Conservation (phyloP, 1,140 invertebrate species). For the Berghia stephanieae region DNA sequence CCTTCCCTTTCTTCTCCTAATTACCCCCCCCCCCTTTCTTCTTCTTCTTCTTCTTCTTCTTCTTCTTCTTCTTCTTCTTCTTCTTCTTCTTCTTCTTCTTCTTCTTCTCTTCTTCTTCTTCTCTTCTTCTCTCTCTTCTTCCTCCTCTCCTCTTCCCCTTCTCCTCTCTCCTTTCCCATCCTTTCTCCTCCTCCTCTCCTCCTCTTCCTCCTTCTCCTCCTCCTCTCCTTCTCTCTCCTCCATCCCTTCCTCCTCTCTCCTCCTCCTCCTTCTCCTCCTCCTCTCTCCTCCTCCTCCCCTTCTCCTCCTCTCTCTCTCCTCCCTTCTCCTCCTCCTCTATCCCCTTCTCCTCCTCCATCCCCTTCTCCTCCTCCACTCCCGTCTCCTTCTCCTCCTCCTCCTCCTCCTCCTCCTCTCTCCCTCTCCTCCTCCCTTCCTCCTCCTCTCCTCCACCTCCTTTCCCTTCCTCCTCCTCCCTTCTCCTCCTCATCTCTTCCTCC, state of each 20-base stretch:
- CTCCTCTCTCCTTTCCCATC: neutral
- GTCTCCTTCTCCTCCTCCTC: too few relatives aligned
- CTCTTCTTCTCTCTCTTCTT: too few relatives aligned
- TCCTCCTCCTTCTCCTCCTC: neutral
- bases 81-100: too few relatives aligned
- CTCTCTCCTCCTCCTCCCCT: neutral
- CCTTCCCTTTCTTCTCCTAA: too few relatives aligned
- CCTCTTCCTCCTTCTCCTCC: neutral
- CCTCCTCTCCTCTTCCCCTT: neutral
- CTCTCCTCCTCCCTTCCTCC: too few relatives aligned
- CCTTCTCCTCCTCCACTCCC: neutral
- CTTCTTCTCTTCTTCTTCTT: too few relatives aligned
- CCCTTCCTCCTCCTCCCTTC: too few relatives aligned
- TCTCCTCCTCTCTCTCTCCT: neutral
- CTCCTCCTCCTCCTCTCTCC: neutral
- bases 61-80: too few relatives aligned
- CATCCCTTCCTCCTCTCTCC: neutral
- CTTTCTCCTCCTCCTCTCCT: neutral
- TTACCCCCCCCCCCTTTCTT: too few relatives aligned
- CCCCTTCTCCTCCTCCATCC: neutral
- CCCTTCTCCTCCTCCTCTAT: neutral
- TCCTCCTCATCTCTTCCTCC: too few relatives aligned
- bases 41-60: too few relatives aligned
- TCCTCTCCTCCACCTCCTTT: too few relatives aligned
- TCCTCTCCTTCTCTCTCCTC: neutral